These are phyloP conservation scores for Crotophaga sulcirostris DNA, from an alignment of 2,113 vertebrate genomes.

Conservation along the genomic window DNA sequence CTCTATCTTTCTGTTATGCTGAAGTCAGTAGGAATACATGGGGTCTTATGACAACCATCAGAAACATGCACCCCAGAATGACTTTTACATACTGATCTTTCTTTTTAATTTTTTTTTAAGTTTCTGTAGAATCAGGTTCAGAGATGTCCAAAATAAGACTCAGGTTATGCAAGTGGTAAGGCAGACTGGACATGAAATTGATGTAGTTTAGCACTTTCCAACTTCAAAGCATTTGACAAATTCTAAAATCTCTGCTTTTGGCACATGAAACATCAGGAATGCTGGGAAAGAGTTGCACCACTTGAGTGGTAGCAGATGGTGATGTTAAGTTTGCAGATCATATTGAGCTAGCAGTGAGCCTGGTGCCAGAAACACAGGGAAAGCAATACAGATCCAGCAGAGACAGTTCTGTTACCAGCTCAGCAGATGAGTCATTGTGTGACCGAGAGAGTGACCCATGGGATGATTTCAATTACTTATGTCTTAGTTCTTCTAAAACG, in stretches of 20 bases:
- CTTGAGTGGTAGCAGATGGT: conserved; percentile 61
- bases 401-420: conserved; percentile 46
- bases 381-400: conserved; percentile 37
- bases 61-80: not conserved
- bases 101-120: not conserved
- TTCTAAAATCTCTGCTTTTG: conserved; percentile 17
- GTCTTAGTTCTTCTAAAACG: not conserved
- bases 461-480: conserved; percentile 7
- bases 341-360: conserved; percentile 1
- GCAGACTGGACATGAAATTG: not conserved
- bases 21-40: not conserved
- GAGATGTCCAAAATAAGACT: not conserved
- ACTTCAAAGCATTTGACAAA: conserved; percentile 5
- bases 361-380: conserved; percentile 27
- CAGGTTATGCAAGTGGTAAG: not conserved
- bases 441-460: not conserved
- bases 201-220: not conserved
- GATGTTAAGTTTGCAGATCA: conserved; percentile 47
- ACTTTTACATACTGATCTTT: not conserved
- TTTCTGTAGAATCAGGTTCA: not conserved
- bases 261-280: conserved; percentile 36
- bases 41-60: not conserved
- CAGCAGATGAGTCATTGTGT: conserved; percentile 41
- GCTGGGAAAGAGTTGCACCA: conserved; percentile 45
- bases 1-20: not conserved